Evolutionary conservation across 2,797 vertebrate species (phyloP).

Genomic region (Coranthus polyacanthus): DNA sequence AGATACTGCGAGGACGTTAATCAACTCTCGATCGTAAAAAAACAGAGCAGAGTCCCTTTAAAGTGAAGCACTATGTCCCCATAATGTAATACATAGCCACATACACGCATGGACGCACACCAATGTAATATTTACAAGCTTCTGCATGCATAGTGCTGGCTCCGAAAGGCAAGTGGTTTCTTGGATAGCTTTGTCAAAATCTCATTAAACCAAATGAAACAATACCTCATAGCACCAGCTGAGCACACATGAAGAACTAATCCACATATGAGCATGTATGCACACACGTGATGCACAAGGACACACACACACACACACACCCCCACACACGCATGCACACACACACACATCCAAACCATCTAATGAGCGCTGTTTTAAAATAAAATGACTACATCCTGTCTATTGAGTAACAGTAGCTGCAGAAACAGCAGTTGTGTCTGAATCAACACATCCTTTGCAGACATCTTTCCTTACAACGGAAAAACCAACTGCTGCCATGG

Average conservation of each 20-base stretch:
- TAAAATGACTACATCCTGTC: slow-evolving; percentile 2
- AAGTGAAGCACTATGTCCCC: neutral
- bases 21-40: slow-evolving; percentile 37
- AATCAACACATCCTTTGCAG: slow-evolving; percentile 59
- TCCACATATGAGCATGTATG: slow-evolving; percentile 60
- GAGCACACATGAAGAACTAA: slow-evolving; percentile 78
- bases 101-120: slow-evolving; percentile 25
- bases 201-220: slow-evolving; percentile 87
- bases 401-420: slow-evolving; percentile 29
- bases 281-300: slow-evolving; percentile 59
- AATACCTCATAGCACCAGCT: slow-evolving; percentile 80
- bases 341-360: slow-evolving; percentile 17
- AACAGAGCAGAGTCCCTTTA: slow-evolving; percentile 7
- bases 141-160: slow-evolving; percentile 52
- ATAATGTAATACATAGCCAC: neutral
- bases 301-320: slow-evolving; percentile 21
- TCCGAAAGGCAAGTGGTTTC: slow-evolving; percentile 79
- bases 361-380: slow-evolving; percentile 41
- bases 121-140: slow-evolving; percentile 77
- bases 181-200: slow-evolving; percentile 81
- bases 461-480: slow-evolving; percentile 52
- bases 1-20: slow-evolving; percentile 25
- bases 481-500: slow-evolving; percentile 78
- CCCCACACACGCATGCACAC: slow-evolving; percentile 30
- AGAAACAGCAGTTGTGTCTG: slow-evolving; percentile 42